Base-by-base conservation (phyloP, 2,888 invertebrate species). In the Meghimatium bilineatum region DNA sequence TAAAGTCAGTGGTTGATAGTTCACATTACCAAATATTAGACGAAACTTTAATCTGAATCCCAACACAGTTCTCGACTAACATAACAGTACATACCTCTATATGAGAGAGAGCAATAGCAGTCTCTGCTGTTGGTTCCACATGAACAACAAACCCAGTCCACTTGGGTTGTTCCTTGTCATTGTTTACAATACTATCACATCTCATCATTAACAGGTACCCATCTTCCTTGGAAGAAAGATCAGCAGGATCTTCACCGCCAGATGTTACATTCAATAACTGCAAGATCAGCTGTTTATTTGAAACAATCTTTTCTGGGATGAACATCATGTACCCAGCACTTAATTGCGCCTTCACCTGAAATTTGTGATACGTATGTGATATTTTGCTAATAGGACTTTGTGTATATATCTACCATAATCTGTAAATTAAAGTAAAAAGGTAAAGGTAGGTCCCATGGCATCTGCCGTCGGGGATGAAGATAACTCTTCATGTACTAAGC, bases 121-220 rank as follows among this genome's bases (percentile, higher is more conserved):
- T 94, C 86, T 94, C 94, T n/a, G 94, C 94, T 12, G 94, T 94
- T 0, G 94, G 93, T 83, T 93, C 93, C 32, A 94, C 93, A 69
- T 89, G 88, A 29, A 94, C 90, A 49, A 89, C 90, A 78, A 89
- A 87, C 23, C 94, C 94, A 2, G 86, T 84, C 94, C 94, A 94
- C 34, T 83, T 75, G 0, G 90, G 89, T 82, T 90, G 89, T 72
- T 88, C 88, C 1, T 72, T 60, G 10, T 80, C 80, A 26, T 87
- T 87, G 82, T 91, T 91, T 8, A 76, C 81, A 1, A 89, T 89
- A 6, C 88, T 88, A 14, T 91, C 91, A 87, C 91, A 92, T 26
- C 89, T 84, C 82, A 94, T 89, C 89, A 94, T 91, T 76, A 94
- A 87, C 76, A 94, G 88, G 87, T 94, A 94, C 6, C 94, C 93